phyloP scores from a whole-genome alignment of 1,140 invertebrate species.

The Procambarus virginalis region DNA sequence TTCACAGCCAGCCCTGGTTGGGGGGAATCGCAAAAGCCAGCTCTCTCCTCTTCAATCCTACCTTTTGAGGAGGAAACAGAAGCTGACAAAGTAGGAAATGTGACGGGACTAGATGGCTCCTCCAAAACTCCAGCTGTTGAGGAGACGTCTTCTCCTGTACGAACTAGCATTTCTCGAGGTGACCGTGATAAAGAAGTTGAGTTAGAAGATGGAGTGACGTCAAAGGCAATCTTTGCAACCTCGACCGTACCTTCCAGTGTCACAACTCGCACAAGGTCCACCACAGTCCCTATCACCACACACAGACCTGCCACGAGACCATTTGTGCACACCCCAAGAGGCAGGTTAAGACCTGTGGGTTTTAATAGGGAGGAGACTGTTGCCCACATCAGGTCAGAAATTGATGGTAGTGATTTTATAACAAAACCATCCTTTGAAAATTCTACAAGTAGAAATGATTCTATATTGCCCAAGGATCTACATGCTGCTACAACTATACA shows the following conservation, averaged over 20 bases:
- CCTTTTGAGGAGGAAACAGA: constrained; percentile 3
- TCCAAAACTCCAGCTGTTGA: constrained; percentile 9
- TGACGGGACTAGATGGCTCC: not conserved
- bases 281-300: constrained; percentile 54
- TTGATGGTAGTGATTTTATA: not conserved
- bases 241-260: constrained; percentile 50
- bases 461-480: not conserved
- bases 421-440: not conserved
- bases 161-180: not conserved
- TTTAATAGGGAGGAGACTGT: not conserved
- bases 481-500: constrained; percentile 11
- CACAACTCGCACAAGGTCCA: constrained; percentile 56
- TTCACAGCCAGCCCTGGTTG: not conserved
- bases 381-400: not conserved
- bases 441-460: not conserved
- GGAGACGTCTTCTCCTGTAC: constrained; percentile 2
- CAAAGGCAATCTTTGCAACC: constrained; percentile 30
- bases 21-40: not conserved
- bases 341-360: not conserved
- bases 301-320: constrained; percentile 31
- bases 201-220: not conserved
- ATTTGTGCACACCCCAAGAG: not conserved
- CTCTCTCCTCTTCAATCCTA: constrained; percentile 33
- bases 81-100: constrained; percentile 15
- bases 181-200: constrained; percentile 2